phyloP scores from a whole-genome alignment of 2,888 invertebrate genomes.

The Halictus ligatus region DNA sequence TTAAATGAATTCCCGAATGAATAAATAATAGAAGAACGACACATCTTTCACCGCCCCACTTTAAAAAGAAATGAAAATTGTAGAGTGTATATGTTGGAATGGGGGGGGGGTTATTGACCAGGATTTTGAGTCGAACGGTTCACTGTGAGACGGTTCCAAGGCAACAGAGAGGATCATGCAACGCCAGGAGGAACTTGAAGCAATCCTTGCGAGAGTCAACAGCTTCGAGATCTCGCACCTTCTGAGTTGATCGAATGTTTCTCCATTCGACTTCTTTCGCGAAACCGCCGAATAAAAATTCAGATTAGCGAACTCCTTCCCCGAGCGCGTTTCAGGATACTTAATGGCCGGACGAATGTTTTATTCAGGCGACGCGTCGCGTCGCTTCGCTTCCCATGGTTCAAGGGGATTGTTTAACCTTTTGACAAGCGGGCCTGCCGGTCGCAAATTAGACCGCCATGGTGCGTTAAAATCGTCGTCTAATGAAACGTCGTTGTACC shows the following conservation, averaged over 20 bases:
- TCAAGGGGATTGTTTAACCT: conserved; percentile 30
- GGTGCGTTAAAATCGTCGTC: not conserved
- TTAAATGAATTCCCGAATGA: no score
- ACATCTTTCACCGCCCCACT: no score
- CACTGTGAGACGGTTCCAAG: no score
- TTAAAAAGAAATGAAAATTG: no score
- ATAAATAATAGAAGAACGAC: no score
- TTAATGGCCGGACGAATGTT: conserved; percentile 44
- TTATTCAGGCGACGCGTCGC: conserved; percentile 42
- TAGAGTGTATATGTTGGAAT: not conserved
- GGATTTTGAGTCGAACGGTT: not conserved
- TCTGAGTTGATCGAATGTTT: conserved; percentile 53
- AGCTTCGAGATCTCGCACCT: conserved; percentile 73
- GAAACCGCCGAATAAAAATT: conserved; percentile 53
- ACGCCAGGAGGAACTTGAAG: not conserved
- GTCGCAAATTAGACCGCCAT: conserved; percentile 12
- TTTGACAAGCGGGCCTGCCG: not conserved
- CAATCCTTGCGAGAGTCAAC: conserved; percentile 73
- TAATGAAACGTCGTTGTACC: no score
- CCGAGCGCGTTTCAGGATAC: conserved; percentile 40
- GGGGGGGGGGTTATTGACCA: conserved; percentile 8
- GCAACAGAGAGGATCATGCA: conserved; percentile 19
- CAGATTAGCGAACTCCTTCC: conserved; percentile 40
- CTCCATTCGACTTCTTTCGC: conserved; percentile 5
- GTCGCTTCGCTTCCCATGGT: not conserved